phyloP scores from a whole-genome alignment of 2,113 vertebrate genomes.

The Motacilla tschutschensis region DNA sequence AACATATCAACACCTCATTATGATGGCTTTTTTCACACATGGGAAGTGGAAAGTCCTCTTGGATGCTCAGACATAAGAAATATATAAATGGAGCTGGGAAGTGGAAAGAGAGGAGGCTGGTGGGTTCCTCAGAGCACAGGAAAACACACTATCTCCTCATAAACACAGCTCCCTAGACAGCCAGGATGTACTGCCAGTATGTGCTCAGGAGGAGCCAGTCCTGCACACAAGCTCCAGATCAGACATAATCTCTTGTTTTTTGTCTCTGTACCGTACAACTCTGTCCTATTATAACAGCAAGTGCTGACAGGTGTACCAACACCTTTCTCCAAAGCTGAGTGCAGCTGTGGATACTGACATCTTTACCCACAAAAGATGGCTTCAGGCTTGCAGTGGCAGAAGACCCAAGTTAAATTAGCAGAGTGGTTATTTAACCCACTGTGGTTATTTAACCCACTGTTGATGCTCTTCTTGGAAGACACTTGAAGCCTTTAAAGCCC shows the following conservation, averaged over 20 bases:
- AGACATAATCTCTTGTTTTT: not conserved
- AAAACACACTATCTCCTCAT: not conserved
- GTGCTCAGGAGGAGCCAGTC: not conserved
- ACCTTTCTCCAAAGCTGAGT: not conserved
- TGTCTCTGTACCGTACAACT: rapidly evolving
- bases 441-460: not conserved
- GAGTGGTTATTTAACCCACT: not conserved
- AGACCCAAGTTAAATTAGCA: not conserved
- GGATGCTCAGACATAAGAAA: not conserved
- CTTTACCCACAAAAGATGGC: not conserved
- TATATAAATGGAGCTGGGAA: not conserved
- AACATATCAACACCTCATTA: not conserved
- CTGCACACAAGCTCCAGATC: not conserved
- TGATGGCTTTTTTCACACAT: not conserved
- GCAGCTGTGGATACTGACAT: not conserved
- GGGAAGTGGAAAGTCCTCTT: not conserved
- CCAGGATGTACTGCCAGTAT: not conserved
- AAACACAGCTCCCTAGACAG: not conserved
- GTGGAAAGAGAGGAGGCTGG: not conserved
- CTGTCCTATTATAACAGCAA: not conserved
- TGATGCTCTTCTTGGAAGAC: not conserved
- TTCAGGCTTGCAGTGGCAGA: not conserved
- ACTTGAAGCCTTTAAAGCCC: not conserved
- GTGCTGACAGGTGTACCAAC: not conserved
- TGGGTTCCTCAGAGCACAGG: not conserved